Conservation (phyloP, 1,140 invertebrate species). For the Drosophila murphyi region DNA sequence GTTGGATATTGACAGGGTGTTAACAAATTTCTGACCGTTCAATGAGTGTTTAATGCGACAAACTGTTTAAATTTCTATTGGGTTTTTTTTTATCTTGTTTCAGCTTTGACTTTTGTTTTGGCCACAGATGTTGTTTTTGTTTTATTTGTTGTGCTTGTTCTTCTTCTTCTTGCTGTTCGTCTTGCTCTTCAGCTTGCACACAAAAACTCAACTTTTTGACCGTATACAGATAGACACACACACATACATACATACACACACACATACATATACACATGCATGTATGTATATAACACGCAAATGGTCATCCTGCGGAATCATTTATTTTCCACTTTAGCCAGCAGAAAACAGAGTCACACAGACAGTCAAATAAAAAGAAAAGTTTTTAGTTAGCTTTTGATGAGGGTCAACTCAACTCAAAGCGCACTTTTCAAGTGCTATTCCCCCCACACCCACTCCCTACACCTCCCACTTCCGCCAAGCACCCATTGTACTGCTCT, state of each 20-base stretch:
- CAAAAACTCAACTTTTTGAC: slow-evolving; percentile 72
- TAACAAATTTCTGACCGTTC: slow-evolving; percentile 23
- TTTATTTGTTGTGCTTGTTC: slow-evolving; percentile 39
- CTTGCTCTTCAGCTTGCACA: slow-evolving; percentile 55
- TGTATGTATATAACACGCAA: slow-evolving; percentile 61
- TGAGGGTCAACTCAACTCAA: slow-evolving; percentile 78
- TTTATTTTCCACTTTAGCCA: slow-evolving; percentile 82
- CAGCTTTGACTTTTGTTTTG: slow-evolving; percentile 77
- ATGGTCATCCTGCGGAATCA: slow-evolving; percentile 82
- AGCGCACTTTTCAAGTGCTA: slow-evolving; percentile 75
- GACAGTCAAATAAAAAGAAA: slow-evolving; percentile 64
- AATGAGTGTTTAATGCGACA: slow-evolving; percentile 82
- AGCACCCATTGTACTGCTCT: neutral
- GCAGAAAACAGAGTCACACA: slow-evolving; percentile 60
- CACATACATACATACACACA: slow-evolving; percentile 35
- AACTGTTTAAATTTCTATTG: slow-evolving; percentile 83
- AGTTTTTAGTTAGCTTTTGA: slow-evolving; percentile 83
- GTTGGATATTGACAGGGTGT: slow-evolving; percentile 7
- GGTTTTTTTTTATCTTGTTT: slow-evolving; percentile 67
- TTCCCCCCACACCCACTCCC: neutral
- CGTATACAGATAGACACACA: slow-evolving; percentile 48
- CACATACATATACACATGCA: slow-evolving; percentile 1
- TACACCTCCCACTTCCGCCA: neutral
- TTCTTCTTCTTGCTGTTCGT: slow-evolving; percentile 23
- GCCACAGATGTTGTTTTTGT: slow-evolving; percentile 61